These are phyloP conservation scores for Galleria mellonella DNA, from an alignment of 1,140 invertebrate genomes.

Conservation along the genomic window DNA sequence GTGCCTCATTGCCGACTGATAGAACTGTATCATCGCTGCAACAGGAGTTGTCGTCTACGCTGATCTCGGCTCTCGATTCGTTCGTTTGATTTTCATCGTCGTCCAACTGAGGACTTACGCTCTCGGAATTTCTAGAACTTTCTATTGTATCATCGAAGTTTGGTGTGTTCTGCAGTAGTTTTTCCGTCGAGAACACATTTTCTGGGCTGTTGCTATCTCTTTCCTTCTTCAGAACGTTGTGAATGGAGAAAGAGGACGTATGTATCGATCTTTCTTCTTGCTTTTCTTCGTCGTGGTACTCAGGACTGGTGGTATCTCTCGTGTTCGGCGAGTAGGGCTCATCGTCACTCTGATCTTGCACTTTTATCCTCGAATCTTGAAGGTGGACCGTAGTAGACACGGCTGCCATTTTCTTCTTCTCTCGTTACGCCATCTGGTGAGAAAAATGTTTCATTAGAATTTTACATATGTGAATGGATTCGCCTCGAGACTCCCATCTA, in stretches of 20 bases:
- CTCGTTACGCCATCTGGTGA: slow-evolving; percentile 56
- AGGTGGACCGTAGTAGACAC: slow-evolving; percentile 49
- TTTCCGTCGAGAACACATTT: slow-evolving; percentile 71
- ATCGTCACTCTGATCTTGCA: slow-evolving; percentile 60
- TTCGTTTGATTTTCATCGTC: slow-evolving; percentile 41
- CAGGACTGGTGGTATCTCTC: slow-evolving; percentile 50
- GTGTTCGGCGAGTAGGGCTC: slow-evolving; percentile 53
- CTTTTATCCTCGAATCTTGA: slow-evolving; percentile 50
- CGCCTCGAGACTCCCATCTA: too few species aligned
- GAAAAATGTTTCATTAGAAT: slow-evolving; percentile 4
- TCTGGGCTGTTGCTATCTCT: slow-evolving; percentile 63
- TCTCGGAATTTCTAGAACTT: slow-evolving; percentile 40
- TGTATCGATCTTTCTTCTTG: slow-evolving; percentile 40
- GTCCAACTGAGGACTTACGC: slow-evolving; percentile 43
- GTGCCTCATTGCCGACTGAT: slow-evolving; percentile 80
- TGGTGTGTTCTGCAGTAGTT: slow-evolving; percentile 63
- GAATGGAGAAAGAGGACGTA: slow-evolving; percentile 64
- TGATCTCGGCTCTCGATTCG: slow-evolving; percentile 50
- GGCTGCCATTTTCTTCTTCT: slow-evolving; percentile 44
- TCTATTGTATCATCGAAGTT: slow-evolving; percentile 49
- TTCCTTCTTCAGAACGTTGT: slow-evolving; percentile 70
- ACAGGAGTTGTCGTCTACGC: slow-evolving; percentile 73
- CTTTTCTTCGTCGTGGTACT: slow-evolving; percentile 50
- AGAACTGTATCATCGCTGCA: slow-evolving; percentile 80
- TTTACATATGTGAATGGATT: too few species aligned